These are phyloP conservation scores for Distichodus sexfasciatus DNA, from an alignment of 2,797 vertebrate genomes.

Conservation along the genomic window DNA sequence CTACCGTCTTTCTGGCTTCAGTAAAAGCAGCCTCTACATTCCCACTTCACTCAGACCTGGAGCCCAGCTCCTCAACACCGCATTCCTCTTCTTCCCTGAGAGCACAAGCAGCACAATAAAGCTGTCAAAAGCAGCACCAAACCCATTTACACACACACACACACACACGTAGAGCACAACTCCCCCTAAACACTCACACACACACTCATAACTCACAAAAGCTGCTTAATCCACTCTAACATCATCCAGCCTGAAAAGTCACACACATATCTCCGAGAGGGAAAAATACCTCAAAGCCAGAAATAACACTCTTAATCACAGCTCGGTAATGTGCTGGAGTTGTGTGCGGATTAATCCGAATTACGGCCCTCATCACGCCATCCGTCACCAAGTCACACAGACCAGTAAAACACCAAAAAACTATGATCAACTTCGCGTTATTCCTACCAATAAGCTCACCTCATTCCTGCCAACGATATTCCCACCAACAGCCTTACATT, in stretches of 20 bases:
- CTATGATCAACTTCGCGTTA: too few species aligned
- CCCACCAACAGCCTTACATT: too few species aligned
- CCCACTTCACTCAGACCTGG: constrained; percentile 16
- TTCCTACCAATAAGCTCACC: too few species aligned
- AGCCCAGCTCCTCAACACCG: constrained; percentile 26
- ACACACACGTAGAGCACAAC: background rate
- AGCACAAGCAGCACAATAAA: constrained; percentile 37
- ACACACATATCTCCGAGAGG: background rate
- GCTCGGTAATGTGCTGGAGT: constrained; percentile 6
- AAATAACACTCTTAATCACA: constrained; percentile 42
- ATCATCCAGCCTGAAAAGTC: constrained; percentile 20
- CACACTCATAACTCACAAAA: constrained; percentile 28
- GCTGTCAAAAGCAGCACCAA: constrained; percentile 36
- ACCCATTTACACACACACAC: background rate
- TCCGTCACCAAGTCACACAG: background rate
- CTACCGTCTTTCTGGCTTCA: too few species aligned
- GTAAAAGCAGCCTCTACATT: too few species aligned
- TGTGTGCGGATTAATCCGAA: constrained; percentile 5
- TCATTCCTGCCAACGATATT: too few species aligned
- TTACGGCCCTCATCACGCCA: background rate
- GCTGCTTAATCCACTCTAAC: constrained; percentile 31
- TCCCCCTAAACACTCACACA: constrained; percentile 13
- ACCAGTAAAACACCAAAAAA: too few species aligned
- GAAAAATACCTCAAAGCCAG: constrained; percentile 10
- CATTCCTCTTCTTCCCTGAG: constrained; percentile 39